These are phyloP conservation scores for Leptura quadrifasciata DNA, from an alignment of 2,888 invertebrate species.

Conservation along the genomic window DNA sequence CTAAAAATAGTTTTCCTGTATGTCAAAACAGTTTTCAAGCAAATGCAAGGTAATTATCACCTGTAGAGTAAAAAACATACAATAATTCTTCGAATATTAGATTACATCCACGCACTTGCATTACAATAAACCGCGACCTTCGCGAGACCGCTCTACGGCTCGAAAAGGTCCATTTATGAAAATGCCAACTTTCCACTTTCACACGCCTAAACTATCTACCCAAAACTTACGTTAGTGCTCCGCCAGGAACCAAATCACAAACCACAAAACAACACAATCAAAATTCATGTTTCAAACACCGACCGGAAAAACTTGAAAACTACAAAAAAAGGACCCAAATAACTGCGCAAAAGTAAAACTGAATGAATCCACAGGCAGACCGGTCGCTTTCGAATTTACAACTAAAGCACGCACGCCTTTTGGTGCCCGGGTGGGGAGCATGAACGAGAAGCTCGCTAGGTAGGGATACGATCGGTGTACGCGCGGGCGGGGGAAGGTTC, in stretches of 20 bases:
- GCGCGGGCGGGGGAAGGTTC: conserved; percentile 75
- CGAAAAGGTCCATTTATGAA: conserved; percentile 33
- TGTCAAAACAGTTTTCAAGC: too few relatives aligned
- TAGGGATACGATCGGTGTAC: conserved; percentile 59
- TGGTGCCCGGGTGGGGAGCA: conserved; percentile 61
- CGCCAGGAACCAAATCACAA: background rate
- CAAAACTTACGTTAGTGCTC: conserved; percentile 28
- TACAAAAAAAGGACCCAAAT: conserved; percentile 42
- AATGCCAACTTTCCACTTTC: conserved; percentile 37
- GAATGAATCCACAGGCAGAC: conserved; percentile 45
- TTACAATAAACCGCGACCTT: conserved; percentile 37
- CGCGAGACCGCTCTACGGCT: conserved; percentile 17
- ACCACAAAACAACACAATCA: conserved; percentile 23
- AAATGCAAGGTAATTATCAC: too few relatives aligned
- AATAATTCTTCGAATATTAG: too few relatives aligned
- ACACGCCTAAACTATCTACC: background rate
- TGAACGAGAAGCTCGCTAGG: conserved; percentile 66
- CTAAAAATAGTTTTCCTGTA: too few relatives aligned
- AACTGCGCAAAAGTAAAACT: conserved; percentile 57
- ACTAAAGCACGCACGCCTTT: conserved; percentile 68
- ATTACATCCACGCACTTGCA: conserved; percentile 31
- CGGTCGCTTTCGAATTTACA: conserved; percentile 68
- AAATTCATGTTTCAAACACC: conserved; percentile 18
- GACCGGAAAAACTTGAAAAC: conserved; percentile 28
- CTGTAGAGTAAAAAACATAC: too few relatives aligned